Conservation (phyloP, 2,797 vertebrate genomes). For the Chloroceryle inda region DNA sequence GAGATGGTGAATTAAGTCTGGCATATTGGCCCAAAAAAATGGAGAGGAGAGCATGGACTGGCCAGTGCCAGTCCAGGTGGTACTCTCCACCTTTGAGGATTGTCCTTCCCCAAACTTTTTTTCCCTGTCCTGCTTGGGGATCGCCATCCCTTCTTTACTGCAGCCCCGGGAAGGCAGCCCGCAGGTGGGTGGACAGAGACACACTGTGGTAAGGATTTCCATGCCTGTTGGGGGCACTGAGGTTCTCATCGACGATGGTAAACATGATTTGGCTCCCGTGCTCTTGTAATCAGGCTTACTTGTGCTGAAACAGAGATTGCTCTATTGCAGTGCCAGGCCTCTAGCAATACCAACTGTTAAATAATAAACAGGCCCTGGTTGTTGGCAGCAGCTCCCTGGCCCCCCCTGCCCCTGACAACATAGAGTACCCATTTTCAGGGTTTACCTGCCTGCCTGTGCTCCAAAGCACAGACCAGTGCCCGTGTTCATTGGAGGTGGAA, state of each 20-base stretch:
- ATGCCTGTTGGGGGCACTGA: constrained; percentile 74
- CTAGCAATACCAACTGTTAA: constrained; percentile 88
- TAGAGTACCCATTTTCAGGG: constrained; percentile 74
- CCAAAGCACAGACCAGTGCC: constrained; percentile 37
- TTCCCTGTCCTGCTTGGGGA: neutral
- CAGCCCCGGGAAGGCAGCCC: neutral
- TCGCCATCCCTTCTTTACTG: neutral
- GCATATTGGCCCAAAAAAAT: neutral
- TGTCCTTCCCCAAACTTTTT: neutral
- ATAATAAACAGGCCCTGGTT: constrained; percentile 86
- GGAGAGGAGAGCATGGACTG: neutral
- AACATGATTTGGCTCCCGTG: constrained; percentile 82
- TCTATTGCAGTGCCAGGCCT: constrained; percentile 85
- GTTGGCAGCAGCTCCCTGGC: constrained; percentile 75
- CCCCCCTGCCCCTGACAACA: constrained; percentile 36
- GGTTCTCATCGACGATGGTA: constrained; percentile 78
- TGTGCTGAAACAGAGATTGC: constrained; percentile 81
- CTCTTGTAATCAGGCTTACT: constrained; percentile 82
- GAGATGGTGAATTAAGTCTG: neutral
- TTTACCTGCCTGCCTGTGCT: constrained; percentile 74
- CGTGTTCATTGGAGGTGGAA: constrained; percentile 29
- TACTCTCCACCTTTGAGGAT: neutral
- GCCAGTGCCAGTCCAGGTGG: neutral
- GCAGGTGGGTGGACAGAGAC: accelerated
- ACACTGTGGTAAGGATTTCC: neutral